Percentiles rank a stretch among this genome's conserved stretches.
Conservation (phyloP, 2,888 invertebrate genomes). For the Glaucopsyche alexis region DNA sequence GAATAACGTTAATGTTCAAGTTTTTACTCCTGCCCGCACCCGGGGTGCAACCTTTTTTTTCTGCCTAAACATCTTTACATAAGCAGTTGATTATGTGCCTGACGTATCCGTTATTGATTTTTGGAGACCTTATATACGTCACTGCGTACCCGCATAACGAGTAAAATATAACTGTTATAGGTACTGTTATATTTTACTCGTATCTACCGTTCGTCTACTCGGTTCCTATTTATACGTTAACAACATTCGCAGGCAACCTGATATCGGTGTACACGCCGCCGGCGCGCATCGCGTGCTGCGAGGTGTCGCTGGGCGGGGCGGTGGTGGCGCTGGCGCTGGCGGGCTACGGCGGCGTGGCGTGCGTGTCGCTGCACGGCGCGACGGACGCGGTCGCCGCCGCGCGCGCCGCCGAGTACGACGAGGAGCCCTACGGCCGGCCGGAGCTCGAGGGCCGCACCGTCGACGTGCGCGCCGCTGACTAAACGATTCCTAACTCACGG, state of each 20-base stretch:
- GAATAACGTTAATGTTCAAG: no score
- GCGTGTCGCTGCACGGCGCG: constrained; percentile 80
- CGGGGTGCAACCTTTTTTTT: no score
- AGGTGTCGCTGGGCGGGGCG: constrained; percentile 86
- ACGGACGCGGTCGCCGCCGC: constrained; percentile 58
- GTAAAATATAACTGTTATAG: no score
- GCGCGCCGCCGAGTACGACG: constrained; percentile 75
- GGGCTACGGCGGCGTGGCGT: constrained; percentile 82
- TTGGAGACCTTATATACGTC: no score
- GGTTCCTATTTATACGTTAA: no score
- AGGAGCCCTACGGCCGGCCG: constrained; percentile 67
- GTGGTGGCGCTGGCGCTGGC: constrained; percentile 85
- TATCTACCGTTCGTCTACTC: no score
- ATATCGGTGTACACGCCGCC: constrained; percentile 90
- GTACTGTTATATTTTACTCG: no score
- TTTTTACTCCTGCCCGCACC: no score
- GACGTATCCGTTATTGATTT: no score
- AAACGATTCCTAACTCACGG: not conserved
- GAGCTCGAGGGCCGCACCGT: constrained; percentile 67
- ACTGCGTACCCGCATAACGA: no score
- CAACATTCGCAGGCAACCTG: constrained; percentile 81
- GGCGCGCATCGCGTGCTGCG: constrained; percentile 86
- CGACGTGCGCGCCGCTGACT: constrained; percentile 65
- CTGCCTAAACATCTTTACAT: no score
- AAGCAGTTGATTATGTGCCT: no score